Evolutionary conservation across 1,140 invertebrate genomes (phyloP).

Genomic region (Drosophila neocordata): DNA sequence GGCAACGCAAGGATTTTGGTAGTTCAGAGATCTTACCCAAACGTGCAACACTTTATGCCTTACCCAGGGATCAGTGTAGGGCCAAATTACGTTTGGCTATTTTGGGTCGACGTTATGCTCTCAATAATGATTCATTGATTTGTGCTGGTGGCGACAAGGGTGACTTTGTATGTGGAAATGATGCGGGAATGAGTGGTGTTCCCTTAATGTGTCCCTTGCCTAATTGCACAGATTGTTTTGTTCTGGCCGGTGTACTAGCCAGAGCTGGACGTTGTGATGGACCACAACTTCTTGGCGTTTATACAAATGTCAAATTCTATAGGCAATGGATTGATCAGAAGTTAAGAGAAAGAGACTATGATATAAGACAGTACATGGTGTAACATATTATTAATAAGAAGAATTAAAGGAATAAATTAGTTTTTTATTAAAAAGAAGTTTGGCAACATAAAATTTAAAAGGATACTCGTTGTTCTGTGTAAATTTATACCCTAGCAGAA

Average conservation of each 20-base stretch:
- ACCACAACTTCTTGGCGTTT: slow-evolving; percentile 55
- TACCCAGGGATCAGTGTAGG: slow-evolving; percentile 57
- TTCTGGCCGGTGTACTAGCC: slow-evolving; percentile 52
- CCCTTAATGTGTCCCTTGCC: slow-evolving; percentile 59
- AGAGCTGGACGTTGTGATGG: slow-evolving; percentile 47
- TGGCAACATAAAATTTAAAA: too few species aligned
- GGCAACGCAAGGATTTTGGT: slow-evolving; percentile 42
- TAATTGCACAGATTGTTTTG: slow-evolving; percentile 38
- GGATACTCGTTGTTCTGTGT: too few species aligned
- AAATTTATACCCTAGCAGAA: too few species aligned
- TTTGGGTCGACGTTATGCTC: slow-evolving; percentile 44
- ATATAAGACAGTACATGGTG: slow-evolving; percentile 60
- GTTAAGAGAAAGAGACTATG: slow-evolving; percentile 51
- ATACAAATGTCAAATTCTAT: slow-evolving; percentile 52
- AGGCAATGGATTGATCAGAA: slow-evolving; percentile 59
- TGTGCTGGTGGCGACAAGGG: slow-evolving; percentile 61
- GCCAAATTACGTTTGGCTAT: slow-evolving; percentile 48
- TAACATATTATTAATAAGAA: not conserved
- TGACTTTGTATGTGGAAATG: slow-evolving; percentile 50
- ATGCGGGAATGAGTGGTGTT: slow-evolving; percentile 32
- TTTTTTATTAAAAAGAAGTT: too few species aligned
- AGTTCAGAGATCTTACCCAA: slow-evolving; percentile 39
- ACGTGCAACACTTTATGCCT: slow-evolving; percentile 44
- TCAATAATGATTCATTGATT: slow-evolving; percentile 47
- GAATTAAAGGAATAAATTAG: too few species aligned